Evolutionary conservation across 2,797 vertebrate genomes (phyloP).

Genomic region (Phylloscopus collybita): DNA sequence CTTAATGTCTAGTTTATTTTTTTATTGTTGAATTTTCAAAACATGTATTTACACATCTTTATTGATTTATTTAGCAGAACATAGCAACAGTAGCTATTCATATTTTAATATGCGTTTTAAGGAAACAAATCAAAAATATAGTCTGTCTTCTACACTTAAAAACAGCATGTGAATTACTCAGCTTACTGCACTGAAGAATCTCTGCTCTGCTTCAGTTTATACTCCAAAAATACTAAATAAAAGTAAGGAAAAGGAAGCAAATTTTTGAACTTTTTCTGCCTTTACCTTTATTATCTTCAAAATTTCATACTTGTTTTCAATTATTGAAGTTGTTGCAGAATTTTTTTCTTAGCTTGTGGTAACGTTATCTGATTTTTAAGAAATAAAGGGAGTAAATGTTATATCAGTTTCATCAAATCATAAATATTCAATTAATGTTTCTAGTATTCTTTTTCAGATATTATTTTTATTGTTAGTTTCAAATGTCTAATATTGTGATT

Average conservation of each 20-base stretch:
- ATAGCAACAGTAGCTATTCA: not conserved
- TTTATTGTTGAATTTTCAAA: not conserved
- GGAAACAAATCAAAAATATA: not conserved
- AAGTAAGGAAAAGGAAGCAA: not conserved
- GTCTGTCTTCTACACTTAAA: not conserved
- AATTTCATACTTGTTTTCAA: not conserved
- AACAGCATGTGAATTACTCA: not conserved
- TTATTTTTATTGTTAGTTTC: not conserved
- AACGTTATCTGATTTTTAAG: not conserved
- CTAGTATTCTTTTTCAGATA: not conserved
- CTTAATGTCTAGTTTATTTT: not conserved
- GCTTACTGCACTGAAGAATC: not conserved
- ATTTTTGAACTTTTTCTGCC: not conserved
- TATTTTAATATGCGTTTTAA: not conserved
- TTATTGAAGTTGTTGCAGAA: not conserved
- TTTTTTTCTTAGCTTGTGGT: not conserved
- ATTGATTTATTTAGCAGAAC: not conserved
- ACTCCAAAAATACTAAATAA: not conserved
- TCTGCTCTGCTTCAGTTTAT: not conserved
- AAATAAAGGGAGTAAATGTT: not conserved
- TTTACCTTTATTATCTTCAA: not conserved
- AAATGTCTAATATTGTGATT: not conserved
- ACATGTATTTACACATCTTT: not conserved
- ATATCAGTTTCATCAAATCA: not conserved
- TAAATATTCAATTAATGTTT: not conserved